These are phyloP conservation scores for Myotis findleyi DNA, from an alignment of 2,797 vertebrate species.

Conservation along the genomic window DNA sequence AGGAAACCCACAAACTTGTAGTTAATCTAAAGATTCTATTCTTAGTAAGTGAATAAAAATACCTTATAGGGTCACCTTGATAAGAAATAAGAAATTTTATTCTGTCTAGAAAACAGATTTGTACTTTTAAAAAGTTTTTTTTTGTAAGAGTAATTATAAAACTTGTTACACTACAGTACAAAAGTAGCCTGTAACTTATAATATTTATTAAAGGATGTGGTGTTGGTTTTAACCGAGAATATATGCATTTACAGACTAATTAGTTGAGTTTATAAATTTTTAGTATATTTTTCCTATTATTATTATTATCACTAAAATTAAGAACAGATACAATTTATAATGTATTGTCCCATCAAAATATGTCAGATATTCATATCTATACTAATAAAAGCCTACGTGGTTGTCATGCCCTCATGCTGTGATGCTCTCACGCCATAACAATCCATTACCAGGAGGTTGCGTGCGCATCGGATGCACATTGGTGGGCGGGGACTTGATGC, in stretches of 20 bases:
- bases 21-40: neutral
- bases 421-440: too few species aligned
- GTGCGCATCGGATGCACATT: too few species aligned
- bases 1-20: neutral
- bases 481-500: too few species aligned
- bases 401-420: too few species aligned
- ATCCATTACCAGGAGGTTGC: too few species aligned
- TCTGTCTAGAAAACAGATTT: slow-evolving; percentile 52
- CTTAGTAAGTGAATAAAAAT: neutral
- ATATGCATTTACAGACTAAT: neutral
- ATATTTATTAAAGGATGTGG: neutral
- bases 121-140: neutral
- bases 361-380: neutral
- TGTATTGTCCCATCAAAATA: slow-evolving; percentile 11
- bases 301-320: slow-evolving; percentile 1
- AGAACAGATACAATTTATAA: neutral
- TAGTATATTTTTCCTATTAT: neutral
- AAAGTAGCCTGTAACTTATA: slow-evolving; percentile 4
- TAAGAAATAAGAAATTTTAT: slow-evolving; percentile 37
- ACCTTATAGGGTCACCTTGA: slow-evolving; percentile 4
- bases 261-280: neutral
- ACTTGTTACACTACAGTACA: neutral
- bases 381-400: too few species aligned
- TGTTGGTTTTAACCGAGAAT: neutral
- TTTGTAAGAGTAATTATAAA: slow-evolving; percentile 43